These are phyloP conservation scores for Urocitellus parryii DNA, from an alignment of 2,113 vertebrate species.

Conservation along the genomic window DNA sequence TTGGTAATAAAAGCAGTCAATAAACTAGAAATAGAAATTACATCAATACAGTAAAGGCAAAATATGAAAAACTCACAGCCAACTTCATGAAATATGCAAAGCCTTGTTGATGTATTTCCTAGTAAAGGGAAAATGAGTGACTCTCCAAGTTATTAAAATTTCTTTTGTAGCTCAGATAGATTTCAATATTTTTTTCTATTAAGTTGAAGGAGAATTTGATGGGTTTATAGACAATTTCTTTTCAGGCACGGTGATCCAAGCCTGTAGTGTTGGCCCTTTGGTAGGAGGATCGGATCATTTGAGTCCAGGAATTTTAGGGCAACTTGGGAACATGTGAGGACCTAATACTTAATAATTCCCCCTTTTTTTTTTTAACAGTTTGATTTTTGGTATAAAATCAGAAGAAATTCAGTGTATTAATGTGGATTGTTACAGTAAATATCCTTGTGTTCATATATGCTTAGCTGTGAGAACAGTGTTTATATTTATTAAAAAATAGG, in stretches of 20 bases:
- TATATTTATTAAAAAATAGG: neutral
- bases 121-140: constrained; percentile 4
- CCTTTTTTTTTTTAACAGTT: too few relatives aligned
- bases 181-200: neutral
- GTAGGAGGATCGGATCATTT: neutral
- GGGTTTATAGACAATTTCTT: neutral
- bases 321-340: neutral
- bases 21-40: too few relatives aligned
- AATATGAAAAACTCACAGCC: too few relatives aligned
- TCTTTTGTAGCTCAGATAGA: neutral
- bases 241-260: too few relatives aligned
- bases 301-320: neutral
- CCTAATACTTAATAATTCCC: too few relatives aligned
- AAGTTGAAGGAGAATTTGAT: constrained; percentile 6
- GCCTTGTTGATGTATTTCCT: neutral
- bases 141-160: constrained; percentile 25
- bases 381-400: constrained; percentile 14
- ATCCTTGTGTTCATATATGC: neutral
- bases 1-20: too few relatives aligned
- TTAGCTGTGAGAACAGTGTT: constrained; percentile 13
- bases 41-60: too few relatives aligned
- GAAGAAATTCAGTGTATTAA: neutral
- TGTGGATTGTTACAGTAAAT: neutral
- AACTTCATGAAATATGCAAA: too few relatives aligned
- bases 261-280: too few relatives aligned